Base-by-base conservation (phyloP, 1,140 invertebrate species). In the Drosophila littoralis region DNA sequence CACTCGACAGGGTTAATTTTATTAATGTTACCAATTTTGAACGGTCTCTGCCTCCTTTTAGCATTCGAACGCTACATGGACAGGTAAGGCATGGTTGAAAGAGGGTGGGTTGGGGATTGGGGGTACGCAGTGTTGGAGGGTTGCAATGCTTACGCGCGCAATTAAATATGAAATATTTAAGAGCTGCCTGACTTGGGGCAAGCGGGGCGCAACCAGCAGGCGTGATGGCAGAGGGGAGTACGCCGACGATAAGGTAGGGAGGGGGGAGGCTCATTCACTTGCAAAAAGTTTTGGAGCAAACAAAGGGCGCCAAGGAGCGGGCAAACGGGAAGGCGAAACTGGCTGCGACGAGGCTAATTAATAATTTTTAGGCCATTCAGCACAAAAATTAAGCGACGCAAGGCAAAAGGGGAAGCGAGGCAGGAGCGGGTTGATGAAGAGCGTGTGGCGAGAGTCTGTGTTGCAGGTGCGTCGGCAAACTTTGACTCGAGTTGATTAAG, bases 81-180 rank as follows among this genome's bases (percentile, higher is more conserved):
- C 38, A 32, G 33, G 36, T 36, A 8, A 33, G 51, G 22, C n/a
- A 5, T 28, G 22, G 22, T 28, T 28, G 22, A 59, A 28, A 36
- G 36, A 33, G 28, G n/a, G 9, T 46, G 12, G 22, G 28, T 12
- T 22, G 22, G 22, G 22, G 22, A 3, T 22, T 3, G 2, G 22
- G 22, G 1, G 22, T 22, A 22, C 22, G 22, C 22, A 22, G 36
- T 35, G 22, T 12, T 50, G 15, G 42, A 51, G 59, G 64, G 57
- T 60, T 79, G 82, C 81, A 81, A 66, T 72, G 80, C 84, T 83
- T 89, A 88, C 80, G 84, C 84, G 84, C 77, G 74, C 84, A 88
- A 88, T 88, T 88, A 88, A 89, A 88, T 88, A 89, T 88, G 80
- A 88, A 88, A 88, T 88, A 89, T 88, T 88, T 83, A 86, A 88